Base-by-base conservation (phyloP, 2,113 vertebrate genomes). In the Cervus canadensis region DNA sequence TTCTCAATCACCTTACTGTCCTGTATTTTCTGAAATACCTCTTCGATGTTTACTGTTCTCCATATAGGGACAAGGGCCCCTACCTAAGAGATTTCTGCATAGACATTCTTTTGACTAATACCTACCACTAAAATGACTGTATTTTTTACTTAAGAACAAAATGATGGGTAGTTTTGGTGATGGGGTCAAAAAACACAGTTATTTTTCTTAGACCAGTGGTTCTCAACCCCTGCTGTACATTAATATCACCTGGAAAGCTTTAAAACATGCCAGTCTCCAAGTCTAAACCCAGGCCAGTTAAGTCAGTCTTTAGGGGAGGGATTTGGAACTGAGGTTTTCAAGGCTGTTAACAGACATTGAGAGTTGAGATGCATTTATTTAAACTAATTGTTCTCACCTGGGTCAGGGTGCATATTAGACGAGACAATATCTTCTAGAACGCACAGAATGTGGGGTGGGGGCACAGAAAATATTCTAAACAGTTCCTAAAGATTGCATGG, bases 51-150 rank as follows among this genome's bases (percentile, higher is more conserved):
- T 79, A 40, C 45, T 78, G 30, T 21, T 25, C 23, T 82, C 50
- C 59, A 33, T 48, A 12, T 11, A 87, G 54, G 79, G 84, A 90
- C 40, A 96, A 56, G 36, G 52, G 12, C 12, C 15, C 21, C 25
- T 62, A 81, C 89, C 93, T 64, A 81, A 78, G 52, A 89, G 59
- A 89, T 45, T 89, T 87, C 25, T 86, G 15, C 57, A 45, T 21
- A 60, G 54, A 54, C 50, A 86, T 89, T 76, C 21, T 95, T 96
- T 97, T 91, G 71, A 62, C 25, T 92, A 92, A 96, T 60, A 79
- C 6, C 14, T 52, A 84, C 50, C 11, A 9, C 48, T 59, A 23
- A 95, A 82, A 91, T 45, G 23, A 78, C 76, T 78, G 57, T 45
- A 28, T 59, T 89, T 95, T 96, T 74, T 57, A 67, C 59, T 50